phyloP scores from a whole-genome alignment of 2,888 invertebrate genomes.

The Coelogynopora nodosa region DNA sequence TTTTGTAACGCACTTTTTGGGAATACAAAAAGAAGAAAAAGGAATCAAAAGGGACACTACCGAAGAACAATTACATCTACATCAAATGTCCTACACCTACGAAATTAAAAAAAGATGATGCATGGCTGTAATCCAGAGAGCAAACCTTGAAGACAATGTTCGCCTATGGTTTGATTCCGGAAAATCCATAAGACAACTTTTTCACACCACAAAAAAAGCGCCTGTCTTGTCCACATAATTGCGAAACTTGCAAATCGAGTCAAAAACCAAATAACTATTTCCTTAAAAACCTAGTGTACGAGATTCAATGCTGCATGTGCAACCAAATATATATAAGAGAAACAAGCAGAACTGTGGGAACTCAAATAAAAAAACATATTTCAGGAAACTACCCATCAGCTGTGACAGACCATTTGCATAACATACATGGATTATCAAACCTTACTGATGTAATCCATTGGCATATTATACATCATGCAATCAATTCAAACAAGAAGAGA shows the following conservation, averaged over 20 bases:
- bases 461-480: slow-evolving; percentile 4
- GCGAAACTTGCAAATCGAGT: neutral
- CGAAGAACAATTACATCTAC: neutral
- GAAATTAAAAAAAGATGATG: neutral
- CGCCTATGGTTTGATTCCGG: neutral
- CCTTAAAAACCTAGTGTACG: neutral
- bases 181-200: neutral
- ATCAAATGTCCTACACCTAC: neutral
- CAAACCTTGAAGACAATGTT: neutral
- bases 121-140: neutral
- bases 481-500: neutral
- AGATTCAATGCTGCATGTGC: slow-evolving; percentile 7
- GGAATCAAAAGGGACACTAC: neutral
- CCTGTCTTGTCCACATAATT: neutral
- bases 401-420: slow-evolving; percentile 13
- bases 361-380: neutral
- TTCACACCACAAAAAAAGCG: neutral
- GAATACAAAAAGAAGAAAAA: neutral
- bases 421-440: slow-evolving; percentile 17
- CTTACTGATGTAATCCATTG: neutral
- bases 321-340: slow-evolving; percentile 11
- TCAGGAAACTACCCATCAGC: slow-evolving; percentile 20
- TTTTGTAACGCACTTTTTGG: neutral
- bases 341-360: slow-evolving; percentile 19
- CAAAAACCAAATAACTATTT: neutral